Conservation (phyloP, 2,113 vertebrate genomes). For the Pygathrix nemaeus region DNA sequence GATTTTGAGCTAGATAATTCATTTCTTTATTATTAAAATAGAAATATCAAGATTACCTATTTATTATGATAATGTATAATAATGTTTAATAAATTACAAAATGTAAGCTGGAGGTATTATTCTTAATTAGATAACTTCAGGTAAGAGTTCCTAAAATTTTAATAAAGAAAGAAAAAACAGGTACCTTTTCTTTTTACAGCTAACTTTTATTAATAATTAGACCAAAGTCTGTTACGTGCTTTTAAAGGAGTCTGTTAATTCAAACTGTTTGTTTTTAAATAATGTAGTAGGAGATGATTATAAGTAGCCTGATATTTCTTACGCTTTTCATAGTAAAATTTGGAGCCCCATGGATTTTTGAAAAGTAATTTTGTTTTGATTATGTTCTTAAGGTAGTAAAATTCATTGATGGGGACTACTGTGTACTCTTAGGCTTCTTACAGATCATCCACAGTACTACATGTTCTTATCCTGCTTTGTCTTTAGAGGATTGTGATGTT, state of each 20-base stretch:
- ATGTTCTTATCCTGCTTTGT: background rate
- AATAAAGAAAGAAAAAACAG: background rate
- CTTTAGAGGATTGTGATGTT: background rate
- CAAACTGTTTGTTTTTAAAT: slow-evolving; percentile 9
- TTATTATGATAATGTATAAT: background rate
- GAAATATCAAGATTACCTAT: background rate
- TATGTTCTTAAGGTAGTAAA: background rate
- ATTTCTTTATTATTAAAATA: slow-evolving; percentile 17
- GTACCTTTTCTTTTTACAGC: background rate
- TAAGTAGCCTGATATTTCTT: background rate
- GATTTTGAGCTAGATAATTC: background rate
- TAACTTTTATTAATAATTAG: slow-evolving; percentile 21
- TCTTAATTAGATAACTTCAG: slow-evolving; percentile 39
- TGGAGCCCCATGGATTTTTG: background rate
- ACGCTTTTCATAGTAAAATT: slow-evolving; percentile 25
- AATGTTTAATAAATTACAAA: background rate
- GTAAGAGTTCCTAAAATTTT: background rate
- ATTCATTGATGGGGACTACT: background rate
- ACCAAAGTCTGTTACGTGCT: background rate
- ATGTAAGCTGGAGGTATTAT: background rate
- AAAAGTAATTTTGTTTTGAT: background rate
- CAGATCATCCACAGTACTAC: background rate
- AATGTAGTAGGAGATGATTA: background rate
- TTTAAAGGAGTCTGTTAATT: background rate
- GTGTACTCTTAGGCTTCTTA: background rate